Evolutionary conservation across 2,797 vertebrate genomes (phyloP).

Genomic region (Girardinus metallicus): DNA sequence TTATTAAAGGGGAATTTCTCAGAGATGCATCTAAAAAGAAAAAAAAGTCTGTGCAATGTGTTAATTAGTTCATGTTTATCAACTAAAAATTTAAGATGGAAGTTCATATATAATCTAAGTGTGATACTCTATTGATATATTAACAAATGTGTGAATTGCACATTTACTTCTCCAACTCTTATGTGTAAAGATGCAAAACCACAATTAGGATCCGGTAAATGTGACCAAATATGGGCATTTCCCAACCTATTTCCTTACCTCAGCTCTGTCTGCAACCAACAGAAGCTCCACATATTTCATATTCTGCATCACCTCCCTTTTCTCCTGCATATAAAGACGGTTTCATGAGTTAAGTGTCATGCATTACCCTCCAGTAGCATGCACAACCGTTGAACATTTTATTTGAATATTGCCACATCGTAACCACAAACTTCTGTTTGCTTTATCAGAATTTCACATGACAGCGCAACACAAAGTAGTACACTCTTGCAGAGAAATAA

Average conservation of each 20-base stretch:
- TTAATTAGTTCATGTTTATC: not conserved
- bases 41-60: not conserved
- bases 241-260: slow-evolving; percentile 81
- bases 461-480: not conserved
- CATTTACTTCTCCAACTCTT: not conserved
- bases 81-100: not conserved
- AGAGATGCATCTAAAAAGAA: not conserved
- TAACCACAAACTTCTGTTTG: not conserved
- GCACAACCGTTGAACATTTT: not conserved
- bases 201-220: not conserved
- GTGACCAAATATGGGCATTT: not conserved
- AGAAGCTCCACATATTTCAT: slow-evolving; percentile 95
- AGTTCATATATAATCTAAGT: not conserved
- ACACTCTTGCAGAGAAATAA: not conserved
- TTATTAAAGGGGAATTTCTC: slow-evolving; percentile 1
- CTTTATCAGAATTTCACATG: not conserved
- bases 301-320: slow-evolving; percentile 84
- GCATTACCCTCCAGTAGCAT: not conserved
- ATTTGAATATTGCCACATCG: not conserved
- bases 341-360: not conserved
- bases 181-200: not conserved
- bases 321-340: slow-evolving; percentile 77
- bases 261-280: slow-evolving; percentile 92
- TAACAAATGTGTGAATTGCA: not conserved
- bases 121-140: not conserved